These are phyloP conservation scores for Tanypteryx hageni DNA, from an alignment of 2,888 invertebrate genomes.

Conservation along the genomic window DNA sequence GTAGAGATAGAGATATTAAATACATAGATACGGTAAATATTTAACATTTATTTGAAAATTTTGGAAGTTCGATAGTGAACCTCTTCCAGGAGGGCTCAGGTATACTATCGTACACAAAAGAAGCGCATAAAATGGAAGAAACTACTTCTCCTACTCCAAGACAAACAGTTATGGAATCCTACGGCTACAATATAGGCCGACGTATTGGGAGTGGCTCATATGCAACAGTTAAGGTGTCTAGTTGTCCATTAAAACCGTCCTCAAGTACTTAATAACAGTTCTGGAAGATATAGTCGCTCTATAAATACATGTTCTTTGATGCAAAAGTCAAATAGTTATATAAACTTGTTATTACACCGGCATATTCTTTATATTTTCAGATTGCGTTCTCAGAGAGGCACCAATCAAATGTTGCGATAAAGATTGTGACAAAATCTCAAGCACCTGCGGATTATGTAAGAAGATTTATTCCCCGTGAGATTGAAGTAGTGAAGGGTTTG, in stretches of 20 bases:
- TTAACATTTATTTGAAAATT: too few relatives aligned
- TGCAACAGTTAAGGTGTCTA: constrained; percentile 84
- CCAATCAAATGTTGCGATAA: constrained; percentile 86
- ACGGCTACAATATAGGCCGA: constrained; percentile 86
- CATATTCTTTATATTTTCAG: constrained; percentile 73
- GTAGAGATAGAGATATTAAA: too few relatives aligned
- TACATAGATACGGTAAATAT: too few relatives aligned
- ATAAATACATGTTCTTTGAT: background rate
- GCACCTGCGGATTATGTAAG: constrained; percentile 88
- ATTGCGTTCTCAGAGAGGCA: constrained; percentile 86
- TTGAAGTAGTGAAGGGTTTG: constrained; percentile 88
- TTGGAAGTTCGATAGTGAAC: too few relatives aligned
- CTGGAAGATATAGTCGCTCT: background rate
- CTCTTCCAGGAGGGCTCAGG: too few relatives aligned
- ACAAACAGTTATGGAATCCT: constrained; percentile 85
- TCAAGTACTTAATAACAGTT: background rate
- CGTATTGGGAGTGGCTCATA: constrained; percentile 90
- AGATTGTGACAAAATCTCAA: constrained; percentile 89
- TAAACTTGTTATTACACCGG: background rate
- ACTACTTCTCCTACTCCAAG: constrained; percentile 67
- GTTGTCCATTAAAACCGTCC: background rate
- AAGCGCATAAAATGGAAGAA: background rate
- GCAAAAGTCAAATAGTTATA: constrained; percentile 30
- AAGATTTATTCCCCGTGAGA: constrained; percentile 89
- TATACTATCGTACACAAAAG: background rate